These are phyloP conservation scores for Rotaria magnacalcarata DNA, from an alignment of 2,888 invertebrate species.

Conservation along the genomic window DNA sequence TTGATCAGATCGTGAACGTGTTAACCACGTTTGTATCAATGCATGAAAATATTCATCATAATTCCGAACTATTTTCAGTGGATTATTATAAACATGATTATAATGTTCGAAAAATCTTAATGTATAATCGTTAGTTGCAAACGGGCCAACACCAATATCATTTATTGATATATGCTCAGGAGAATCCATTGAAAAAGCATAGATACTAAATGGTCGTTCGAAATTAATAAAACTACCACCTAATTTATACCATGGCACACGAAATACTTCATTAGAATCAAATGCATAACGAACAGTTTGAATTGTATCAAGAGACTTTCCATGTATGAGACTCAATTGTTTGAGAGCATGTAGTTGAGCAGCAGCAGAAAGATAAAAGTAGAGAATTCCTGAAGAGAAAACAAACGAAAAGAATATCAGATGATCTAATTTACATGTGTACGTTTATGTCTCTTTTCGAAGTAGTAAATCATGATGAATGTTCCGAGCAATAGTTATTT, in stretches of 20 bases:
- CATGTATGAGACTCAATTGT: conserved; percentile 37
- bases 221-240: conserved; percentile 44
- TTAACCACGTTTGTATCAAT: conserved; percentile 17
- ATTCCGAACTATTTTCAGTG: not conserved
- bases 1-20: not conserved
- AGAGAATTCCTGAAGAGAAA: conserved; percentile 35
- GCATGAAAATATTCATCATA: conserved; percentile 32
- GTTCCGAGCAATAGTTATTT: no score
- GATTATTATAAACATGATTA: conserved; percentile 10
- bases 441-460: no score
- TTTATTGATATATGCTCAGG: not conserved
- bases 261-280: conserved; percentile 46
- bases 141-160: not conserved
- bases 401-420: no score
- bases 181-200: conserved; percentile 35
- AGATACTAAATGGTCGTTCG: conserved; percentile 44
- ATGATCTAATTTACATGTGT: no score
- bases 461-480: no score
- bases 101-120: conserved; percentile 16
- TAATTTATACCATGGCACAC: conserved; percentile 42
- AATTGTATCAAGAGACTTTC: conserved; percentile 37
- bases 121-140: conserved; percentile 17
- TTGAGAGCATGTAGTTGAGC: conserved; percentile 43
- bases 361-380: conserved; percentile 43
- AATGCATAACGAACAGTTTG: conserved; percentile 41